phyloP scores from a whole-genome alignment of 2,797 vertebrate genomes.

The Megaceryle alcyon region DNA sequence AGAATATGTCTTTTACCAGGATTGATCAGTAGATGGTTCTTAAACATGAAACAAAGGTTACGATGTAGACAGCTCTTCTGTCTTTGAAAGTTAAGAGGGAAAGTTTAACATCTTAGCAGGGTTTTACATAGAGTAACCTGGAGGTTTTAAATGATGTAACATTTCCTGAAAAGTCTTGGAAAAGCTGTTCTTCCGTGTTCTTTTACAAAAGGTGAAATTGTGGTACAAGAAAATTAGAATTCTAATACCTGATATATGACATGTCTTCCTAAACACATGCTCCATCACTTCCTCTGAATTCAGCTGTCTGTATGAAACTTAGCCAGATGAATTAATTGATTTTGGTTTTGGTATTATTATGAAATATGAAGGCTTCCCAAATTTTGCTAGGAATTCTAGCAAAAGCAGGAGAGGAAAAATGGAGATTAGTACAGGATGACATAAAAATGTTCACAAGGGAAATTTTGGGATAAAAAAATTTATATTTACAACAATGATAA shows the following conservation, averaged over 20 bases:
- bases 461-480: not conserved
- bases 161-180: not conserved
- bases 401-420: not conserved
- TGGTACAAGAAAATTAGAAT: not conserved
- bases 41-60: not conserved
- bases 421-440: not conserved
- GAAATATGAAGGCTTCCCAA: not conserved
- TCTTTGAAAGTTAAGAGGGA: not conserved
- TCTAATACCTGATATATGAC: not conserved
- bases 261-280: not conserved
- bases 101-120: not conserved
- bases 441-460: fast-evolving
- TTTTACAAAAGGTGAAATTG: not conserved
- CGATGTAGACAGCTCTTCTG: not conserved
- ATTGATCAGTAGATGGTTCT: not conserved
- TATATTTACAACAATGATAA: not conserved
- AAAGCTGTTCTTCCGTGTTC: not conserved
- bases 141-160: not conserved
- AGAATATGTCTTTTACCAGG: not conserved
- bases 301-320: not conserved
- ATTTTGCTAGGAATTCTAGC: not conserved
- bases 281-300: not conserved
- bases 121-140: not conserved
- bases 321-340: not conserved
- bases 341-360: not conserved